Conservation (phyloP, 2,797 vertebrate genomes). For the Lophius americanus region DNA sequence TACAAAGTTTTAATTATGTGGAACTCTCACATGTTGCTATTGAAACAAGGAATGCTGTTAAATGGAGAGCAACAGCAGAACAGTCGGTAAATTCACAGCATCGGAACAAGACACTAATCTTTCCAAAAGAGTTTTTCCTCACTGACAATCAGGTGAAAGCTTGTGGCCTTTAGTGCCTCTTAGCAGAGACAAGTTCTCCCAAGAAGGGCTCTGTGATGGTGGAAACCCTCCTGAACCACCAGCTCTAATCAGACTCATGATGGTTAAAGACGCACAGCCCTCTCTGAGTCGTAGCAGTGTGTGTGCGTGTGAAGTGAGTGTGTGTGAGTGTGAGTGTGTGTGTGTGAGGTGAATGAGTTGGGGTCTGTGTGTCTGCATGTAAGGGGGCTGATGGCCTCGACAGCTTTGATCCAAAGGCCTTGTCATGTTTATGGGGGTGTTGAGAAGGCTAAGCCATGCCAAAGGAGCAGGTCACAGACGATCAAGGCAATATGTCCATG, state of each 20-base stretch:
- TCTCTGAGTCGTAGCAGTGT: conserved; percentile 53
- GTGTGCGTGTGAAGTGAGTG: conserved; percentile 25
- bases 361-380: conserved; percentile 24
- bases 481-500: conserved; percentile 65
- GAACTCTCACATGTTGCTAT: no score
- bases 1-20: no score
- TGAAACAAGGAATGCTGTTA: no score
- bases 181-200: conserved; percentile 29
- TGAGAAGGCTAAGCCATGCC: conserved; percentile 84
- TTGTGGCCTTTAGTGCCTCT: conserved; percentile 38
- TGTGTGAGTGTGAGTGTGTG: conserved; percentile 14
- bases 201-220: conserved; percentile 38
- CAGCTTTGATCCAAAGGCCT: conserved; percentile 81
- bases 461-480: conserved; percentile 69
- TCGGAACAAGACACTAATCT: conserved; percentile 32
- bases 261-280: conserved; percentile 57
- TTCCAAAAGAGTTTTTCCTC: conserved; percentile 29
- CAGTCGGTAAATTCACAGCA: conserved; percentile 13
- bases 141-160: conserved; percentile 39
- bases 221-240: conserved; percentile 50
- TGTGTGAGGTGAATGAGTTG: conserved; percentile 10
- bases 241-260: conserved; percentile 59
- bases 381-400: conserved; percentile 53
- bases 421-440: conserved; percentile 86
- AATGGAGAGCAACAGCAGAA: not conserved